These are phyloP conservation scores for Eulemur albifrons DNA, from an alignment of 2,797 vertebrate species.

Conservation along the genomic window DNA sequence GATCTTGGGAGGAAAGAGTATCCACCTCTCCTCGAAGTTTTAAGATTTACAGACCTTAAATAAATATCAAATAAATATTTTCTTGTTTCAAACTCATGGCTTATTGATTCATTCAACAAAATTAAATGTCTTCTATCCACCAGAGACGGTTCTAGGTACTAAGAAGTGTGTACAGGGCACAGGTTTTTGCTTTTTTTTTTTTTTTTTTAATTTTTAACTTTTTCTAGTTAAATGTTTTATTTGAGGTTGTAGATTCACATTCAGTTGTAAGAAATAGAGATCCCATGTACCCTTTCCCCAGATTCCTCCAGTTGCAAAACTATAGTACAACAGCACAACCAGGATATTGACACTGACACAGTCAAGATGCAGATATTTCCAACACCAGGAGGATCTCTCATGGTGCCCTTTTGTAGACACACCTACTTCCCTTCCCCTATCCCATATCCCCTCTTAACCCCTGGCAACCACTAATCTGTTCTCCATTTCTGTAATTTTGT, in stretches of 20 bases:
- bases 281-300: background rate
- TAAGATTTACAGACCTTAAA: background rate
- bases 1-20: background rate
- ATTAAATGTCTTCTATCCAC: background rate
- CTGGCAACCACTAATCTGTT: background rate
- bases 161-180: background rate
- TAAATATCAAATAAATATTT: background rate
- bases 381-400: too few relatives aligned
- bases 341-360: background rate
- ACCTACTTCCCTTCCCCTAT: background rate
- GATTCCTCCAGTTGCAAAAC: background rate
- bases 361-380: background rate
- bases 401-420: background rate
- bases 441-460: background rate
- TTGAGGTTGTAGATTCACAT: background rate
- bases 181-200: background rate
- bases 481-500: background rate
- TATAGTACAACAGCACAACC: background rate
- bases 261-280: background rate
- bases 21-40: background rate
- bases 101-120: background rate
- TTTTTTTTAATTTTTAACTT: background rate
- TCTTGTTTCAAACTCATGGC: background rate
- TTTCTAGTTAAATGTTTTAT: background rate
- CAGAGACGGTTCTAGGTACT: background rate